Evolutionary conservation across 1,140 invertebrate genomes (phyloP), one percentile per base, ranked within the genome.

Genomic region (Ooceraea biroi): DNA sequence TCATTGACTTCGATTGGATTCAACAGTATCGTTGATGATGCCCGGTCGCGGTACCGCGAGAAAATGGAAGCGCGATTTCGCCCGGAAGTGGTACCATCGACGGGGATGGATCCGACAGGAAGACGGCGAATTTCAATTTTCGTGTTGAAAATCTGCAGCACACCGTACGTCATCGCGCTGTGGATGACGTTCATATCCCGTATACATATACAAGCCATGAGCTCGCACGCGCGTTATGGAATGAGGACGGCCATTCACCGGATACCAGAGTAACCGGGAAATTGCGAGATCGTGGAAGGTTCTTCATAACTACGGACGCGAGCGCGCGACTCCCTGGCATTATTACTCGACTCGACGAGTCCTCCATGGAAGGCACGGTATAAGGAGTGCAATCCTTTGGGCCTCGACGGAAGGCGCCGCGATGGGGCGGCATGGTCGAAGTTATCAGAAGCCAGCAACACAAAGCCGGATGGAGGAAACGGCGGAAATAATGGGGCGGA

Each of bases 221-320:
- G 63, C 73, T 68, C 57, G 17, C 55, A 61, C 57, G 58, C 36
- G 66, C 66, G 46, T 85, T 82, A 41, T 50, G 44, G 76, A 84
- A 84, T 55, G 83, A 61, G 61, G 27, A 52, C 65, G 66, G 44
- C 83, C 82, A 80, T 85, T 77, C 84, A 44, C 55, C 48, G 65
- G 68, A 84, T 78, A 25, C 57, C 65, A 66, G 52, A 41, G 60
- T 86, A 86, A 84, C 73, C 66, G 73, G 50, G 73, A 86, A 86
- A 86, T 86, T 84, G 83, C 85, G 68, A 80, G 46, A 55, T 80
- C 82, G 73, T 58, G 74, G 73, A 80, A 86, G 82, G 82, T 72
- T 80, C 74, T 84, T 84, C 82, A 72, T 80, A 86, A 84, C 85
- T 57, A 71, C 60, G 27, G 46, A n/a, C 44, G 44, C 25, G 44